Evolutionary conservation across 2,797 vertebrate genomes (phyloP).

Genomic region (Acanthis flammea): DNA sequence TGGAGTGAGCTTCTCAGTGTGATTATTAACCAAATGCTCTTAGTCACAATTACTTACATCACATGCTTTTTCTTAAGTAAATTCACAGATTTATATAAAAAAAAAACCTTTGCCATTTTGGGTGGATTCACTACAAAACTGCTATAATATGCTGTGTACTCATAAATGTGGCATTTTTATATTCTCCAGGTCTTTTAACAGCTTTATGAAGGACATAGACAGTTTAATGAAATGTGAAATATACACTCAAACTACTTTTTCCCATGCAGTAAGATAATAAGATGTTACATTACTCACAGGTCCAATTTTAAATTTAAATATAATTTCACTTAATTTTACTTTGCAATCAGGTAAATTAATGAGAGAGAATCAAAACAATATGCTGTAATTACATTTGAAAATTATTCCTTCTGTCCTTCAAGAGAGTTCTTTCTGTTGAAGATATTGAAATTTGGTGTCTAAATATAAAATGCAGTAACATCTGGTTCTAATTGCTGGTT

Average conservation of each 20-base stretch:
- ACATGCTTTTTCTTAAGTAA: background rate
- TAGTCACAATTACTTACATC: background rate
- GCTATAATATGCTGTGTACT: background rate
- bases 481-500: constrained; percentile 80
- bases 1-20: background rate
- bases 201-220: background rate
- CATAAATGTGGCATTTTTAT: background rate
- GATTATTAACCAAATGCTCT: background rate
- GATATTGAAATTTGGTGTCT: constrained; percentile 74
- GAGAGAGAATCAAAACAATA: constrained; percentile 78
- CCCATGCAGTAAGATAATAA: constrained; percentile 32
- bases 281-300: constrained; percentile 70
- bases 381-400: constrained; percentile 80
- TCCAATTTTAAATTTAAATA: constrained; percentile 79
- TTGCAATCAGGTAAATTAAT: constrained; percentile 82
- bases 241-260: constrained; percentile 43
- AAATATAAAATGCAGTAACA: constrained; percentile 78
- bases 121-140: background rate
- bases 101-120: background rate
- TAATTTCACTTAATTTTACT: constrained; percentile 79
- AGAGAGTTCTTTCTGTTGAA: constrained; percentile 72
- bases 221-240: constrained; percentile 46
- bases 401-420: constrained; percentile 79
- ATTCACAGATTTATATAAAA: background rate
- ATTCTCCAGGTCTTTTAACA: background rate